A percentile compares a stretch with the other conserved stretches of the same genome.
phyloP scores from a whole-genome alignment of 1,140 invertebrate genomes.

The Ceratina japonica region DNA sequence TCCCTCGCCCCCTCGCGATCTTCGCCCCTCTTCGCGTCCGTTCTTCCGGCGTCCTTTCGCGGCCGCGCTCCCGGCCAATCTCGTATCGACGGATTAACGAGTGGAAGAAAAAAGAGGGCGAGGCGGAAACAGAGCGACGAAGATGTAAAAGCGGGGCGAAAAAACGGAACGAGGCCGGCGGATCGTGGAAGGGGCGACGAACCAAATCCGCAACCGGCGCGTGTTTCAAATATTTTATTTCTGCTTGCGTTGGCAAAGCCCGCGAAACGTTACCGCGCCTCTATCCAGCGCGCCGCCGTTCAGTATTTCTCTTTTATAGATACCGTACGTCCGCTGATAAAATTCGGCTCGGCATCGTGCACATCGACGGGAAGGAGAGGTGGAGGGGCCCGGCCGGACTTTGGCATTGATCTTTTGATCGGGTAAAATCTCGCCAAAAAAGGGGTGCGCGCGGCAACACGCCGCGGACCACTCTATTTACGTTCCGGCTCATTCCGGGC shows the following conservation, averaged over 20 bases:
- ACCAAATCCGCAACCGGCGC: conserved; percentile 45
- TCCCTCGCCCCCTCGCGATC: not conserved
- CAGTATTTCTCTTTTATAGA: conserved; percentile 49
- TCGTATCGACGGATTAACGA: conserved; percentile 63
- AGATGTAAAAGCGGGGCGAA: conserved; percentile 36
- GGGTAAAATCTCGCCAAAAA: conserved; percentile 55
- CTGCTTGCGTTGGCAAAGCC: conserved; percentile 66
- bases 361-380: not conserved
- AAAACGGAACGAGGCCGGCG: not conserved
- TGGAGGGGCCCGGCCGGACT: not conserved
- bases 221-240: conserved; percentile 77
- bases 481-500: conserved; percentile 52
- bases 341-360: conserved; percentile 26
- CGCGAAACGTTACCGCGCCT: conserved; percentile 34
- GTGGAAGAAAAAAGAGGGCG: not conserved
- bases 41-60: not conserved
- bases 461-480: conserved; percentile 49
- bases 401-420: conserved; percentile 55
- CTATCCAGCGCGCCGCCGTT: conserved; percentile 10
- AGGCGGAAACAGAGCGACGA: not conserved
- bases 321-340: conserved; percentile 48
- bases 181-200: not conserved
- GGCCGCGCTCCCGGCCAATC: conserved; percentile 26
- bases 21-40: not conserved
- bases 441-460: conserved; percentile 3